phyloP scores from a whole-genome alignment of 2,797 vertebrate genomes.

The Gila robusta region DNA sequence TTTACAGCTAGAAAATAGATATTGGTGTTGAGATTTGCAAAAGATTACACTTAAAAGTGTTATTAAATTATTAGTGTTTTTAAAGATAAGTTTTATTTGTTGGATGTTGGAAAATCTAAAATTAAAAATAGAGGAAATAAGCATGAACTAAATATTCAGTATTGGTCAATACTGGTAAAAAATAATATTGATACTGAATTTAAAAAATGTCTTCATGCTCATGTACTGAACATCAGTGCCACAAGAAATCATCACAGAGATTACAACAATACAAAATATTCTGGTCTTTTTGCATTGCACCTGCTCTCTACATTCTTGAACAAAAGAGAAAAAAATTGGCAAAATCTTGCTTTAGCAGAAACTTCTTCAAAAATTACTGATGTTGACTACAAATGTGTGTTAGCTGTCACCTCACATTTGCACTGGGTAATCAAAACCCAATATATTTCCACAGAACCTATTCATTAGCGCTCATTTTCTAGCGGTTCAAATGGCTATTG shows the following conservation, averaged over 20 bases:
- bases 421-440: neutral
- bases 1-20: neutral
- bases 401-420: neutral
- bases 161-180: neutral
- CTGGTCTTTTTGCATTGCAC: constrained; percentile 76
- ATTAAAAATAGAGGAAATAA: neutral
- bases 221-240: neutral
- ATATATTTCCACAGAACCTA: neutral
- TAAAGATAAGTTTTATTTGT: neutral
- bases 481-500: neutral
- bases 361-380: neutral
- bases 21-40: neutral
- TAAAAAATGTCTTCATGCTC: neutral
- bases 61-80: neutral
- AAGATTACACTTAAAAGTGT: neutral
- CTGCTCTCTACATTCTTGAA: neutral
- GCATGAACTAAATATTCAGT: neutral
- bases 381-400: neutral
- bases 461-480: neutral
- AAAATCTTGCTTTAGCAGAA: neutral
- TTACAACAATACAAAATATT: constrained; percentile 74
- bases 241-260: constrained; percentile 56
- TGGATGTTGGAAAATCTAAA: neutral
- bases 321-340: neutral
- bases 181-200: neutral